phyloP scores from a whole-genome alignment of 1,140 invertebrate species.

The Thalassaphorura encarpata region DNA sequence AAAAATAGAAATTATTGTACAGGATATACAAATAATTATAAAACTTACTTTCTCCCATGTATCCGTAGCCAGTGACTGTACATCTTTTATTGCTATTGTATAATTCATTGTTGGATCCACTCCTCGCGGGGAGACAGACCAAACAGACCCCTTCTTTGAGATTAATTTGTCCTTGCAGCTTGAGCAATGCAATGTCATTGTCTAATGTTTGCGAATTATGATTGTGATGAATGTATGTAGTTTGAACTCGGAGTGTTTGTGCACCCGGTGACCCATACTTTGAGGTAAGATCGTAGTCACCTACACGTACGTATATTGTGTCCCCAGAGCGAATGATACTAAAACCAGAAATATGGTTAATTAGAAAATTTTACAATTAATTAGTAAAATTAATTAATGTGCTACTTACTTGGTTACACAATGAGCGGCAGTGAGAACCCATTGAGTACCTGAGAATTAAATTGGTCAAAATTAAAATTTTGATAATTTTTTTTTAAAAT shows the following conservation, averaged over 20 bases:
- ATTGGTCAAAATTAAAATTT: background rate
- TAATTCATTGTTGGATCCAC: slow-evolving; percentile 61
- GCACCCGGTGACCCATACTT: slow-evolving; percentile 78
- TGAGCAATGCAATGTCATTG: slow-evolving; percentile 89
- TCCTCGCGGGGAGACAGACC: slow-evolving; percentile 77
- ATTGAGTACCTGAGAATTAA: background rate
- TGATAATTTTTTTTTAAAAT: slow-evolving; percentile 50
- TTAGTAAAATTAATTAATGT: slow-evolving; percentile 11
- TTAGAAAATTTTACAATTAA: background rate
- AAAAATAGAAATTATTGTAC: slow-evolving; percentile 17
- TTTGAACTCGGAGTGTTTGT: slow-evolving; percentile 75
- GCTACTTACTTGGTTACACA: slow-evolving; percentile 81
- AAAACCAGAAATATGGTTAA: too few species aligned
- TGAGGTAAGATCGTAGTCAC: slow-evolving; percentile 80
- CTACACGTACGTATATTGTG: slow-evolving; percentile 80
- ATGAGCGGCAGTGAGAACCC: slow-evolving; percentile 79
- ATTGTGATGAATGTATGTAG: slow-evolving; percentile 92
- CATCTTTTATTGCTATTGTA: slow-evolving; percentile 75
- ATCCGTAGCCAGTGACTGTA: slow-evolving; percentile 86
- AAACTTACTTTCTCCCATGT: slow-evolving; percentile 77
- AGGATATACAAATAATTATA: background rate
- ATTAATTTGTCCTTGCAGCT: slow-evolving; percentile 80
- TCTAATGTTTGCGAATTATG: slow-evolving; percentile 92
- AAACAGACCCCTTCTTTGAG: slow-evolving; percentile 71
- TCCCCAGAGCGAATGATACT: slow-evolving; percentile 84